Percentiles rank a stretch among this genome's conserved stretches.
Evolutionary conservation across 2,113 vertebrate species (phyloP).

Genomic region (Isurus oxyrinchus): DNA sequence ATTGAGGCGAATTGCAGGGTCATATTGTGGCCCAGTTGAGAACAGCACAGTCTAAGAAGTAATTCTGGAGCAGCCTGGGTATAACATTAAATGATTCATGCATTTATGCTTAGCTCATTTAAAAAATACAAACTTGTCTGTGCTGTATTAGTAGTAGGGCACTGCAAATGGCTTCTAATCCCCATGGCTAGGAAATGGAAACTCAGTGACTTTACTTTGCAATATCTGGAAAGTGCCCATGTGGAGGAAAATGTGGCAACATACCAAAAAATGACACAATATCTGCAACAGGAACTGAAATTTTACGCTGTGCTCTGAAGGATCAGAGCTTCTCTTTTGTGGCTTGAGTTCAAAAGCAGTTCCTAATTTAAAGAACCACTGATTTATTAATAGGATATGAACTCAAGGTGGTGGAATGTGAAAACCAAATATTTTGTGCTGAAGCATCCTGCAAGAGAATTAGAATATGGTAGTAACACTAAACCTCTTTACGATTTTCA

Average conservation of each 20-base stretch:
- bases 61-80: background rate
- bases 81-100: background rate
- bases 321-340: background rate
- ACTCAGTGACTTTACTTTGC: background rate
- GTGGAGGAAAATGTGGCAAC: background rate
- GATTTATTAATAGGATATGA: background rate
- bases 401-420: background rate
- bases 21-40: background rate
- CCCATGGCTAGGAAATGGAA: background rate
- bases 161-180: background rate
- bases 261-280: background rate
- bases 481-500: background rate
- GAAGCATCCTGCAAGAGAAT: background rate
- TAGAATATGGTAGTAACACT: background rate
- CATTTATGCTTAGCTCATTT: background rate
- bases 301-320: background rate
- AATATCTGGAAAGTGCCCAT: background rate
- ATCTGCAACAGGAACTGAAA: background rate
- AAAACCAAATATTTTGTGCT: conserved; percentile 10
- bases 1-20: background rate
- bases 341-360: background rate
- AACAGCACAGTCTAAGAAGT: background rate
- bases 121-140: background rate
- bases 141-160: background rate
- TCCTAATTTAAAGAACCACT: background rate